phyloP scores from a whole-genome alignment of 2,888 invertebrate genomes.

The Osmoderma eremita region DNA sequence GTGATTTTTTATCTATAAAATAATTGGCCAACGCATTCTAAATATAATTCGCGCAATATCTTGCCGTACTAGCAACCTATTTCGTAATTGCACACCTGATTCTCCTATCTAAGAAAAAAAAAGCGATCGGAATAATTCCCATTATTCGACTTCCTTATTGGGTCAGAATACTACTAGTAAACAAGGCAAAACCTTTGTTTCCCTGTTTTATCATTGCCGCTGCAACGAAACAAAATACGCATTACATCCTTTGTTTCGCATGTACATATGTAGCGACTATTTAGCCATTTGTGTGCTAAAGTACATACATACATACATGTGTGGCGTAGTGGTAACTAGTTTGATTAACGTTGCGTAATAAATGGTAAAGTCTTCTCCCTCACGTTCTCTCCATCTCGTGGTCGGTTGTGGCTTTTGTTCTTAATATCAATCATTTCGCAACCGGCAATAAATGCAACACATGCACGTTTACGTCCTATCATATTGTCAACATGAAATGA shows the following conservation, averaged over 20 bases:
- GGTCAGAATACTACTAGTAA: slow-evolving; percentile 10
- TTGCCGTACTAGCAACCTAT: slow-evolving; percentile 1
- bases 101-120: slow-evolving; percentile 5
- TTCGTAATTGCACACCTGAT: slow-evolving; percentile 20
- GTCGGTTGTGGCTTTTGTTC: slow-evolving; percentile 11
- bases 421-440: slow-evolving; percentile 18
- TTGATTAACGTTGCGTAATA: slow-evolving; percentile 16
- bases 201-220: too few relatives aligned
- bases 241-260: too few relatives aligned
- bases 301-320: slow-evolving; percentile 8
- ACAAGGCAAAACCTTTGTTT: slow-evolving; percentile 21
- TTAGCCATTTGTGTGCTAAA: slow-evolving; percentile 14
- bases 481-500: slow-evolving; percentile 19
- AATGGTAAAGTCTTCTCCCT: slow-evolving; percentile 20
- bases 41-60: background rate
- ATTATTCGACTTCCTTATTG: slow-evolving; percentile 19
- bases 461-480: slow-evolving; percentile 4
- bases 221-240: too few relatives aligned
- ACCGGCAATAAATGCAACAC: background rate
- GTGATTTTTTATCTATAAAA: background rate
- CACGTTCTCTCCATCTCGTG: slow-evolving; percentile 5
- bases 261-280: background rate
- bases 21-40: slow-evolving; percentile 3
- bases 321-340: background rate
- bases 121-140: slow-evolving; percentile 1